Percentiles rank a stretch among this genome's conserved stretches.
Conservation (phyloP, 2,888 invertebrate genomes). For the Drosophila tanythrix region DNA sequence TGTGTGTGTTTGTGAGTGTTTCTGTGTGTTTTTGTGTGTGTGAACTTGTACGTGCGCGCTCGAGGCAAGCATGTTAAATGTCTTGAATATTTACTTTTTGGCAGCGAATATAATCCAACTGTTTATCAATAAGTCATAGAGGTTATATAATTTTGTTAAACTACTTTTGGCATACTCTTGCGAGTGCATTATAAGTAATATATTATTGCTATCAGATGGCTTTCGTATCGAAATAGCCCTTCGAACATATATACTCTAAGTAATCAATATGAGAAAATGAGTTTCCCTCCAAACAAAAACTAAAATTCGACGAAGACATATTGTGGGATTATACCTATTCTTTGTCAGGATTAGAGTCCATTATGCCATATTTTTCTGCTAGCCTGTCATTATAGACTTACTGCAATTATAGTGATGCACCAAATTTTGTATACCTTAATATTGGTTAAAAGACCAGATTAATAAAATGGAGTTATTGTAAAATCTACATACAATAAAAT, state of each 20-base stretch:
- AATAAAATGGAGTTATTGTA: background rate
- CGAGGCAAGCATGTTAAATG: slow-evolving; percentile 24
- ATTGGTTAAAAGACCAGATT: background rate
- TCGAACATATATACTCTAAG: background rate
- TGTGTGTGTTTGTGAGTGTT: slow-evolving; percentile 8
- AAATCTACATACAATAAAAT: background rate
- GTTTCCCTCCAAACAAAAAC: background rate
- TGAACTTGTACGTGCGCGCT: slow-evolving; percentile 11
- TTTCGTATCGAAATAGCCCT: background rate
- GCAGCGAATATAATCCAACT: background rate
- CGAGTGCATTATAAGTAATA: slow-evolving; percentile 1
- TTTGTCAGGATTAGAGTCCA: background rate
- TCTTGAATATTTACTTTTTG: slow-evolving; percentile 22
- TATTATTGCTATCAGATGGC: slow-evolving; percentile 3
- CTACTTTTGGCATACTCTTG: background rate
- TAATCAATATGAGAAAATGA: background rate
- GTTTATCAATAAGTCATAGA: slow-evolving; percentile 20
- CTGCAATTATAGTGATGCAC: background rate
- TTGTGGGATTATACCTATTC: background rate
- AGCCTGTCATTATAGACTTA: background rate
- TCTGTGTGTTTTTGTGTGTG: slow-evolving; percentile 13
- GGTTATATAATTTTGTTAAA: background rate
- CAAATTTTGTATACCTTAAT: background rate
- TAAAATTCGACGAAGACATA: background rate
- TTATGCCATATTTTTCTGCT: background rate